Percentiles rank a stretch among this genome's conserved stretches.
phyloP scores from a whole-genome alignment of 2,113 vertebrate genomes.

The Heterocephalus glaber region DNA sequence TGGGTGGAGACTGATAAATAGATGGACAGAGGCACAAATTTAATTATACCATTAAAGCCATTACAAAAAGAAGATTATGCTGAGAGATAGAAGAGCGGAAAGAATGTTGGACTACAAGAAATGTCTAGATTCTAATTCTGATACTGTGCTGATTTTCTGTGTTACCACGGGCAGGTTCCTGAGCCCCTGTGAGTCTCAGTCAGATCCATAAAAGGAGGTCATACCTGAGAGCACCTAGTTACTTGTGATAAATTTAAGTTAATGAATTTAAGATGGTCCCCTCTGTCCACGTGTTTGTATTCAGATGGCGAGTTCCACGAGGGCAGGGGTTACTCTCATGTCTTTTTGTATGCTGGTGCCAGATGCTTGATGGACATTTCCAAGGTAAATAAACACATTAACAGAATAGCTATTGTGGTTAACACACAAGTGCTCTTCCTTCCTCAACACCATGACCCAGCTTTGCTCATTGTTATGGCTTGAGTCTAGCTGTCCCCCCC shows the following conservation, averaged over 20 bases:
- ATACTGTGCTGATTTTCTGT: not conserved
- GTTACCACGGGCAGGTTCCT: not conserved
- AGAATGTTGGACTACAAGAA: not conserved
- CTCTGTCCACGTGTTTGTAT: not conserved
- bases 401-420: not conserved
- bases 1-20: not conserved
- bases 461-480: not conserved
- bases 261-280: not conserved
- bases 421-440: not conserved
- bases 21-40: not conserved
- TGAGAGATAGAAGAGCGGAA: not conserved
- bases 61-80: not conserved
- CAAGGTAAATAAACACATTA: not conserved
- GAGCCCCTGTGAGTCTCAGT: not conserved
- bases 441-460: not conserved
- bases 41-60: not conserved
- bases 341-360: not conserved
- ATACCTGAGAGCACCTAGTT: fast-evolving
- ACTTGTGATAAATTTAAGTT: not conserved
- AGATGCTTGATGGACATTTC: not conserved
- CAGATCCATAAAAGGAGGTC: not conserved
- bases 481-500: not conserved
- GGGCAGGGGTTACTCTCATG: not conserved
- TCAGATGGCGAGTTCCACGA: not conserved
- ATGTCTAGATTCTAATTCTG: not conserved